Conservation (phyloP, 2,888 invertebrate genomes). For the Gonocerus acuteangulatus region DNA sequence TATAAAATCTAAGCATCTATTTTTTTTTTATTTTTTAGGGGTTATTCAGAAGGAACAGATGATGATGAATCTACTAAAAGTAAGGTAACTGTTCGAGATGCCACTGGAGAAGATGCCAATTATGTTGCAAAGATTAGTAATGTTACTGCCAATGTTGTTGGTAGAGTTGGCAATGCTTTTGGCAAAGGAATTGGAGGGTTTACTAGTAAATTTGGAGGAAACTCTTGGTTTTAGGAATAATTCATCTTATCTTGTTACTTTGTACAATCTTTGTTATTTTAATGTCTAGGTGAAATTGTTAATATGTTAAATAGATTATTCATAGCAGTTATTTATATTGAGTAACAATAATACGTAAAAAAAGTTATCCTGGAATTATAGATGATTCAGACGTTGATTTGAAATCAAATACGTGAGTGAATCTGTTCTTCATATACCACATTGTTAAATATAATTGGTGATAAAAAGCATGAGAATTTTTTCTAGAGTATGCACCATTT, state of each 20-base stretch:
- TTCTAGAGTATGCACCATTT: slow-evolving; percentile 8
- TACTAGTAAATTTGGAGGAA: slow-evolving; percentile 64
- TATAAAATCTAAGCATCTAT: no score
- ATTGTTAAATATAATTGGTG: slow-evolving; percentile 8
- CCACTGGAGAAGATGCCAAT: slow-evolving; percentile 60
- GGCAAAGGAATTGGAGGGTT: slow-evolving; percentile 85
- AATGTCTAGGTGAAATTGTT: slow-evolving; percentile 23
- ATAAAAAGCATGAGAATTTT: slow-evolving; percentile 5
- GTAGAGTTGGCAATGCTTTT: slow-evolving; percentile 80
- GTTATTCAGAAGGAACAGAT: slow-evolving; percentile 44
- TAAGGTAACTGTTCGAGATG: slow-evolving; percentile 53
- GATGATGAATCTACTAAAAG: slow-evolving; percentile 54
- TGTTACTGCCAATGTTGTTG: slow-evolving; percentile 77
- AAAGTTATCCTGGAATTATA: slow-evolving; percentile 10
- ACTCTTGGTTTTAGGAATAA: slow-evolving; percentile 52
- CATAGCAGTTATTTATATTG: slow-evolving; percentile 8
- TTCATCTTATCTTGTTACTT: slow-evolving; percentile 20
- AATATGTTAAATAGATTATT: slow-evolving; percentile 19
- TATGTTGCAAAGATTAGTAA: slow-evolving; percentile 67
- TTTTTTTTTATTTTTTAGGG: slow-evolving; percentile 37
- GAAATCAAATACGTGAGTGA: background rate
- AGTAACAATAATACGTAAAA: background rate
- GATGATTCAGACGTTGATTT: background rate
- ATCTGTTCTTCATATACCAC: background rate
- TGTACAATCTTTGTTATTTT: slow-evolving; percentile 24